These are phyloP conservation scores for Formicarius rufipectus DNA, from an alignment of 2,113 vertebrate species.

Conservation along the genomic window DNA sequence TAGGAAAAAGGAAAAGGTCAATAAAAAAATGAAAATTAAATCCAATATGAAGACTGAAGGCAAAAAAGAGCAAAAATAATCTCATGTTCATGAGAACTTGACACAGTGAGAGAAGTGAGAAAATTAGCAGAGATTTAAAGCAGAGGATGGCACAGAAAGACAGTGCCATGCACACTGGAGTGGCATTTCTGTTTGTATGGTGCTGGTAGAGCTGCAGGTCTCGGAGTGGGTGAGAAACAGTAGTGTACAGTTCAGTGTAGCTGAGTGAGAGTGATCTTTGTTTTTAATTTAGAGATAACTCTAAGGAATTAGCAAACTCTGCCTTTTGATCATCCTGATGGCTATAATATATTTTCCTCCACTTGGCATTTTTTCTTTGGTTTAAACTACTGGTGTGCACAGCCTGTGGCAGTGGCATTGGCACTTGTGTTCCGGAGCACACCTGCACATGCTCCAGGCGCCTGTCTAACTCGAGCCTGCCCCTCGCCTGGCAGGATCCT, in stretches of 20 bases:
- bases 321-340: background rate
- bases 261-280: background rate
- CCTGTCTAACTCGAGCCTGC: background rate
- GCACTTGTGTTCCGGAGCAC: background rate
- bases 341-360: background rate
- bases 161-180: accelerated
- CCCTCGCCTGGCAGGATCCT: background rate
- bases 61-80: background rate
- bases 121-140: background rate
- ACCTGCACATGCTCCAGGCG: background rate
- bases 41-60: background rate
- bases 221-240: background rate
- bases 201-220: background rate
- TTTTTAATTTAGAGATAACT: background rate
- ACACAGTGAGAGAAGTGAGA: background rate
- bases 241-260: background rate
- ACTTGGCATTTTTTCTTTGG: background rate
- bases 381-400: background rate
- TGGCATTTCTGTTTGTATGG: background rate
- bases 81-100: background rate
- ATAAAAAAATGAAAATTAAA: background rate
- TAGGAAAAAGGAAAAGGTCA: background rate
- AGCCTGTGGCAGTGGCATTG: background rate
- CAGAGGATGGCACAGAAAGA: background rate
- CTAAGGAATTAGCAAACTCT: background rate